Evolutionary conservation across 64 coral and sea anemone species (phyloP).

Genomic region (Montipora foliosa): DNA sequence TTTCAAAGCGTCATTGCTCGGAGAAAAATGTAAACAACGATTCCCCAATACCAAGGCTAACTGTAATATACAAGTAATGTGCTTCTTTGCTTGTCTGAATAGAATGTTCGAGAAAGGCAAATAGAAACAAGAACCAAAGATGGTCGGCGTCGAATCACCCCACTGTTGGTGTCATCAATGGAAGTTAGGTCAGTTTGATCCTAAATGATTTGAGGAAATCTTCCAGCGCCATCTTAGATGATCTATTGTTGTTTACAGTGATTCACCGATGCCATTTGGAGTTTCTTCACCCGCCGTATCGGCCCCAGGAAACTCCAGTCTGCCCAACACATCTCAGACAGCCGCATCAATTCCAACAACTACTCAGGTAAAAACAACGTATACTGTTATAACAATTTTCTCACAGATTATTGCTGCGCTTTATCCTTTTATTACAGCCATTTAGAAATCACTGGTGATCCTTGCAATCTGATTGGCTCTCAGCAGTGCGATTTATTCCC

Average conservation of each 20-base stretch:
- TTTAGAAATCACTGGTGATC: too few relatives aligned
- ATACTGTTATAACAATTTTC: neutral
- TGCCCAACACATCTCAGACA: conserved; percentile 5
- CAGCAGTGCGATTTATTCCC: too few relatives aligned
- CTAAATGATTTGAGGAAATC: neutral
- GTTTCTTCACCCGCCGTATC: conserved; percentile 54
- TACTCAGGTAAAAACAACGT: conserved; percentile 26
- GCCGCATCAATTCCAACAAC: conserved; percentile 18
- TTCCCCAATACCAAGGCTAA: too few relatives aligned
- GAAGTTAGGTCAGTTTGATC: conserved; percentile 79
- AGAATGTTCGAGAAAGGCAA: conserved; percentile 91
- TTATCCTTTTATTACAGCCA: too few relatives aligned
- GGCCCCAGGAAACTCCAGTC: conserved; percentile 35
- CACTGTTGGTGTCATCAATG: conserved; percentile 87
- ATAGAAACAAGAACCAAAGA: conserved; percentile 96
- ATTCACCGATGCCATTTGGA: conserved; percentile 92
- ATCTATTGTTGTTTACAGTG: conserved; percentile 39
- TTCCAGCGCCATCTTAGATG: neutral
- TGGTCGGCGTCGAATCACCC: conserved; percentile 92
- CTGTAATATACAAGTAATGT: too few relatives aligned
- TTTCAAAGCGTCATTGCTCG: too few relatives aligned
- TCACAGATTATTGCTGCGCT: neutral
- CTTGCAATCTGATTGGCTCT: too few relatives aligned
- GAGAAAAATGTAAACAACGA: too few relatives aligned
- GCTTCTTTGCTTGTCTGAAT: neutral